Evolutionary conservation across 2,797 vertebrate genomes (phyloP), one percentile per base, ranked within the genome.

Genomic region (Tokudaia muenninki): DNA sequence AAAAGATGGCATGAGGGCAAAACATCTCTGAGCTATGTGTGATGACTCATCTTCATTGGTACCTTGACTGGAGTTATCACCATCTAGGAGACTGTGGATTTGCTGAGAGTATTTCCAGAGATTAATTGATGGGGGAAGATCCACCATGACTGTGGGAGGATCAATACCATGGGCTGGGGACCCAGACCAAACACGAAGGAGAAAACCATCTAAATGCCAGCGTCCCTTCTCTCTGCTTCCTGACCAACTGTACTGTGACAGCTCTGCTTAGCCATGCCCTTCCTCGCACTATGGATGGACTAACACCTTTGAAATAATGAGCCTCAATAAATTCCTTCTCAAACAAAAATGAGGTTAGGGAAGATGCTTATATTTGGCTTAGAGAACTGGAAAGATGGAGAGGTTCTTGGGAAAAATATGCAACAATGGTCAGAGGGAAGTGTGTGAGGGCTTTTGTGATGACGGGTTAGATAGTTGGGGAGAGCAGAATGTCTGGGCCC

Each of bases 301-400:
- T 41, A 50, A 87, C n/a, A 74, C 4, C 22, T 57, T 50, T 74
- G 29, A 87, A 72, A 74, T 3, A n/a, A 52, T 74, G 67, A 87
- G 22, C 8, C 34, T 57, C 52, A 57, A 41, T 22, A n/a, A 50
- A 67, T 67, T n/a, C 47, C 47, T 52, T 34, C 21, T 86, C 44
- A 65, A 31, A 65, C 74, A 86, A 86, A 37, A 83, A 70, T 61
- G 61, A 78, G 29, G 41, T 22, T 96, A 59, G 44, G 26, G 34
- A 87, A 77, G 70, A 57, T 77, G 67, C 31, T 83, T 91, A n/a
- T 44, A 44, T 44, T 78, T 92, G 61, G 78, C 44, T 84, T 89
- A 57, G 47, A 12, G 50, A 80, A 57, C 78, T 80, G 52, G n/a
- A 94, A 63, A 61, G 31, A 22, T 44, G 22, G 77, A 88, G 41